Conservation (phyloP, 2,113 vertebrate genomes). For the Proteles cristata region DNA sequence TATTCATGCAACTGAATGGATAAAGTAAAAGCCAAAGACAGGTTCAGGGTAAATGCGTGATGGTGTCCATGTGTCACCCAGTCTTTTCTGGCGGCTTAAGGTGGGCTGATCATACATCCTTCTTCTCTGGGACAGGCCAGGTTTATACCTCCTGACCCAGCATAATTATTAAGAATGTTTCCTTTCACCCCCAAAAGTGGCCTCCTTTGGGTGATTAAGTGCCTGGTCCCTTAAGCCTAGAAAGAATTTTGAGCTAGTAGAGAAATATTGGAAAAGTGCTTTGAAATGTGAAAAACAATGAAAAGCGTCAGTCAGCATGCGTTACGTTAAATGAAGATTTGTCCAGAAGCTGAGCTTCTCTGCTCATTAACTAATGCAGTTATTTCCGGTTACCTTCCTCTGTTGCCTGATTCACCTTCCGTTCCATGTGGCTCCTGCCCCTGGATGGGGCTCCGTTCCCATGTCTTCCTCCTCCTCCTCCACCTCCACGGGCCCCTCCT, state of each 20-base stretch:
- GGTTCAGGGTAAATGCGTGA: neutral
- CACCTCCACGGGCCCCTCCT: neutral
- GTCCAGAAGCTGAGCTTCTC: neutral
- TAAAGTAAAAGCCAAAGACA: neutral
- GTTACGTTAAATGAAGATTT: constrained; percentile 28
- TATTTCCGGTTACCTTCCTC: neutral
- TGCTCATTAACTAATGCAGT: neutral
- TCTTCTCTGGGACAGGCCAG: neutral
- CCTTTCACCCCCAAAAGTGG: neutral
- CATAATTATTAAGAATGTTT: neutral
- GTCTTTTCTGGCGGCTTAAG: neutral
- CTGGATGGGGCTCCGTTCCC: neutral
- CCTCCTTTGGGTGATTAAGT: neutral
- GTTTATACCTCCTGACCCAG: neutral
- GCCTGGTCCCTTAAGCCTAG: neutral
- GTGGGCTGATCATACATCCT: neutral
- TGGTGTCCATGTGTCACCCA: neutral
- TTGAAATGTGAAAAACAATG: constrained; percentile 10
- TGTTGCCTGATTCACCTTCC: neutral
- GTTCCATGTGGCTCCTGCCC: neutral
- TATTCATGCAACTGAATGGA: neutral
- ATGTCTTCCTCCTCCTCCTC: neutral
- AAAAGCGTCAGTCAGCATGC: neutral
- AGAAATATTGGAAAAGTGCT: neutral
- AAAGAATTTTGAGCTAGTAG: neutral